Percentiles rank a stretch among this genome's conserved stretches.
Conservation (phyloP, 1,140 invertebrate species). For the Drosophila eugracilis region DNA sequence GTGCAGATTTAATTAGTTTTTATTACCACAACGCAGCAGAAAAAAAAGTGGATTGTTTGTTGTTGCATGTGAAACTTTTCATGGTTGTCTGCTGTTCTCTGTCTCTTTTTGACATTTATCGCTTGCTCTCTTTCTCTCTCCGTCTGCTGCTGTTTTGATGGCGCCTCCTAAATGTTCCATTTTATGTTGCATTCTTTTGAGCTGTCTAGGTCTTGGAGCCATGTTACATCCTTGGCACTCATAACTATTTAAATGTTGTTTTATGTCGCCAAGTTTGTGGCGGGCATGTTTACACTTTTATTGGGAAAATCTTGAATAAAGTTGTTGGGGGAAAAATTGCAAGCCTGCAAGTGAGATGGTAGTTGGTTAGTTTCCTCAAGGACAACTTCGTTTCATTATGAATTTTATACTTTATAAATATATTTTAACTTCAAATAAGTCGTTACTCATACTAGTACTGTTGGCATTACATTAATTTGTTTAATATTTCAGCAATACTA, state of each 20-base stretch:
- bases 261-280: conserved; percentile 17
- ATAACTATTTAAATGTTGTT: conserved; percentile 42
- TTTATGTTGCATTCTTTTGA: conserved; percentile 53
- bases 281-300: conserved; percentile 6
- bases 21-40: conserved; percentile 62
- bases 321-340: neutral
- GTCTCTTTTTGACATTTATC: neutral
- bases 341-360: neutral
- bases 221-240: conserved; percentile 20
- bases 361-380: no score
- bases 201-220: conserved; percentile 23
- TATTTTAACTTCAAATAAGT: no score
- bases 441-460: no score
- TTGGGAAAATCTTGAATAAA: neutral
- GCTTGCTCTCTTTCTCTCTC: conserved; percentile 5
- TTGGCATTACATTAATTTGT: no score
- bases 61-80: conserved; percentile 61
- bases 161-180: conserved; percentile 52
- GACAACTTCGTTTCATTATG: no score
- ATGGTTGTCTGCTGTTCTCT: conserved; percentile 30
- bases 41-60: conserved; percentile 31
- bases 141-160: conserved; percentile 2
- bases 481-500: no score
- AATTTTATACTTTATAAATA: no score
- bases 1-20: conserved; percentile 80